Conservation (phyloP, 2,113 vertebrate genomes). For the Electrona antarctica region DNA sequence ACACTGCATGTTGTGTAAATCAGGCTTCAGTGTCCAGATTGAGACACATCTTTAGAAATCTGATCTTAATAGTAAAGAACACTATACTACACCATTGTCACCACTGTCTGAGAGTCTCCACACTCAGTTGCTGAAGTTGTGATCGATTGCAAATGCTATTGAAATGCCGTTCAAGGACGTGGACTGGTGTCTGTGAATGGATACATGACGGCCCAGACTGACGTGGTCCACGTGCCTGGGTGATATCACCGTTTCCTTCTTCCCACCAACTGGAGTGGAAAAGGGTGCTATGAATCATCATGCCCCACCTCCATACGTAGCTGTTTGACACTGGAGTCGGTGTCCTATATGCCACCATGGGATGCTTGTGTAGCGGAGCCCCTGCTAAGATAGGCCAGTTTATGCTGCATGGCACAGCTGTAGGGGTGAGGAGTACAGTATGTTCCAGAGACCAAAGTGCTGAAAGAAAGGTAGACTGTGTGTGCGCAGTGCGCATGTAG, state of each 20-base stretch:
- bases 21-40: too few species aligned
- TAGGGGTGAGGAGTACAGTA: slow-evolving; percentile 43
- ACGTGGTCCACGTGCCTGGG: slow-evolving; percentile 5
- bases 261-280: slow-evolving; percentile 65
- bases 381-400: slow-evolving; percentile 20
- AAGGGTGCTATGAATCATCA: slow-evolving; percentile 70
- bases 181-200: background rate
- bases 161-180: too few species aligned
- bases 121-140: too few species aligned
- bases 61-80: too few species aligned
- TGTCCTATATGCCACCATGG: slow-evolving; percentile 70
- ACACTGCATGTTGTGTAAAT: background rate
- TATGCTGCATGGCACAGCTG: slow-evolving; percentile 24
- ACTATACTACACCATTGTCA: too few species aligned
- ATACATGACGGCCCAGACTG: background rate
- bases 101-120: too few species aligned
- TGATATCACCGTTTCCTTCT: slow-evolving; percentile 31
- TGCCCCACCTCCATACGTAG: slow-evolving; percentile 71
- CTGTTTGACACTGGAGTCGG: slow-evolving; percentile 57
- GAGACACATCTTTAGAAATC: too few species aligned
- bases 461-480: slow-evolving; percentile 44
- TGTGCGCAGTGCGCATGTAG: slow-evolving; percentile 6
- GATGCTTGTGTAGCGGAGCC: slow-evolving; percentile 49
- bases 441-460: slow-evolving; percentile 49
- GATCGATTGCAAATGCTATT: too few species aligned